phyloP scores from a whole-genome alignment of 2,888 invertebrate species.

The Dryobotodes eremita region DNA sequence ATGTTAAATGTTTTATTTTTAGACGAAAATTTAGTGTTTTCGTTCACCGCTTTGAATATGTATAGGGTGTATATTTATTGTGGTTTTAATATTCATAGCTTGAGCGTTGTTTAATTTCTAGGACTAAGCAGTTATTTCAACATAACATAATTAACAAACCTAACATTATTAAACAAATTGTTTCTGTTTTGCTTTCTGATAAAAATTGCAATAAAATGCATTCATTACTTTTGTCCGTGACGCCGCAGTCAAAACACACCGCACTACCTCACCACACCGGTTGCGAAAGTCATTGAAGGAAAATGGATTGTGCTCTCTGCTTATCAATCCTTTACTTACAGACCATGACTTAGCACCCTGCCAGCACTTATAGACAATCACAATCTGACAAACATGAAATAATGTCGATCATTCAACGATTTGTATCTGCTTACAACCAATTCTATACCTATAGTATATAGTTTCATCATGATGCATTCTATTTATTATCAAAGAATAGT shows the following conservation, averaged over 20 bases:
- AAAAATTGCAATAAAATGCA: neutral
- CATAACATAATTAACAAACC: no score
- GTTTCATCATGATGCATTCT: neutral
- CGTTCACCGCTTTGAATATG: conserved; percentile 52
- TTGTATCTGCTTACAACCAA: conserved; percentile 5
- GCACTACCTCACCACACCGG: neutral
- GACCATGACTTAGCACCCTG: conserved; percentile 49
- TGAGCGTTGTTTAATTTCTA: conserved; percentile 17
- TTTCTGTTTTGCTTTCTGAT: neutral
- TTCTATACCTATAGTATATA: neutral
- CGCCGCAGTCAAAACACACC: neutral
- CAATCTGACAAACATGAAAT: conserved; percentile 28
- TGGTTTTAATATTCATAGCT: conserved; percentile 41
- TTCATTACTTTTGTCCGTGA: neutral
- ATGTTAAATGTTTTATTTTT: conserved; percentile 55
- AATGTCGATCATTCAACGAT: conserved; percentile 36
- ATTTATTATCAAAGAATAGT: conserved; percentile 27
- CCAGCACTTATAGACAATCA: conserved; percentile 44
- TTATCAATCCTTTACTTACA: conserved; percentile 47
- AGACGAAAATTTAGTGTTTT: conserved; percentile 46
- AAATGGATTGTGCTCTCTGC: conserved; percentile 40
- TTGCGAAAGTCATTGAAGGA: conserved; percentile 41
- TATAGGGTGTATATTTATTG: conserved; percentile 37
- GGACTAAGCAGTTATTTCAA: neutral
- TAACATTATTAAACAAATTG: neutral